A percentile compares a stretch with the other conserved stretches of the same genome.
phyloP scores from a whole-genome alignment of 2,888 invertebrate genomes.

The Orthosia incerta region DNA sequence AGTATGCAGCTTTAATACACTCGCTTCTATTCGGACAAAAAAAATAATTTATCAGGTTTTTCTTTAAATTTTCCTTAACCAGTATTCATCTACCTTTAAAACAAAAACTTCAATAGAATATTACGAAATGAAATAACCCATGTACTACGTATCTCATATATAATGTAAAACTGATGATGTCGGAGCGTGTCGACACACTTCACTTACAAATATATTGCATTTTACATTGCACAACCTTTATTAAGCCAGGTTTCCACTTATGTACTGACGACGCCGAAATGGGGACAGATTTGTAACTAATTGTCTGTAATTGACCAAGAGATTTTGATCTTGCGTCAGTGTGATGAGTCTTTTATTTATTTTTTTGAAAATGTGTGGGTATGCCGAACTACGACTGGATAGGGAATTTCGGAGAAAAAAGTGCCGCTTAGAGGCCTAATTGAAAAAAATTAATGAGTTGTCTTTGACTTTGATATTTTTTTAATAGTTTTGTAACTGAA shows the following conservation, averaged over 20 bases:
- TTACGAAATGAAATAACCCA: conserved; percentile 43
- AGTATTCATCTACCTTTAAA: background rate
- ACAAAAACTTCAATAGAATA: background rate
- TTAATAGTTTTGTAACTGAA: background rate
- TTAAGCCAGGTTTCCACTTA: conserved; percentile 73
- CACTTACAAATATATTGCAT: conserved; percentile 68
- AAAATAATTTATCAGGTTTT: background rate
- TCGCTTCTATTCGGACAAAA: background rate
- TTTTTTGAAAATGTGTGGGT: background rate
- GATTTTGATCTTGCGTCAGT: conserved; percentile 59
- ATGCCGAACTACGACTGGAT: background rate
- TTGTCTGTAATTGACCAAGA: conserved; percentile 71
- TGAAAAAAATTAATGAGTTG: no score
- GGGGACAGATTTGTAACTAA: conserved; percentile 75
- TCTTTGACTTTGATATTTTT: no score
- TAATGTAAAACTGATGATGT: conserved; percentile 72
- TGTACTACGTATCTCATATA: conserved; percentile 44
- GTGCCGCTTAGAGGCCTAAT: no score
- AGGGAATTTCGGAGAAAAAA: no score
- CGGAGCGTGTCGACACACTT: conserved; percentile 51
- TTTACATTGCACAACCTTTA: conserved; percentile 71
- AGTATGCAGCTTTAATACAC: background rate
- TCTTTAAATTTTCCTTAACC: background rate
- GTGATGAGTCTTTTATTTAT: conserved; percentile 7
- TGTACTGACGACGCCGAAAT: conserved; percentile 69